phyloP scores from a whole-genome alignment of 2,888 invertebrate genomes.

The Drosophila rubida region DNA sequence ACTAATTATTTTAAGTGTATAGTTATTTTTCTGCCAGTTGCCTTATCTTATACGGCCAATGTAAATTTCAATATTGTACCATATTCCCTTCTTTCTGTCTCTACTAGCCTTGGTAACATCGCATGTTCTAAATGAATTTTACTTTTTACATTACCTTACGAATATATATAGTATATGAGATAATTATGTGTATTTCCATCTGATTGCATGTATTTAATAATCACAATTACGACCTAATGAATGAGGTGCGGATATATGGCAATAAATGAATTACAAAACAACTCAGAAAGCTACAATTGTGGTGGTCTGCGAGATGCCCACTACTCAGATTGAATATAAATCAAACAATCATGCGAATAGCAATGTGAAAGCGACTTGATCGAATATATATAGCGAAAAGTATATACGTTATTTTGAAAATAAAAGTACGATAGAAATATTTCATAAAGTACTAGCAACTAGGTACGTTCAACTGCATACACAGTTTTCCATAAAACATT shows the following conservation, averaged over 20 bases:
- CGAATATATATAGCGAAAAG: too few relatives aligned
- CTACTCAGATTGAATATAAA: too few relatives aligned
- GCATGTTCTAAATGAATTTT: constrained; percentile 42
- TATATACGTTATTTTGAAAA: too few relatives aligned
- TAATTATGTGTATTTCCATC: background rate
- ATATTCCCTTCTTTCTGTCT: constrained; percentile 32
- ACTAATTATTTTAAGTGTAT: constrained; percentile 73
- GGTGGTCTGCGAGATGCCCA: too few relatives aligned
- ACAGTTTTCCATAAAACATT: too few relatives aligned
- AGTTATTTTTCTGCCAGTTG: constrained; percentile 50
- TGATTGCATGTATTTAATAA: constrained; percentile 3
- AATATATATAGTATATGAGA: constrained; percentile 39
- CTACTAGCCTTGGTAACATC: constrained; percentile 21
- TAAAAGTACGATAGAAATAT: too few relatives aligned
- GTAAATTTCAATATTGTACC: constrained; percentile 51
- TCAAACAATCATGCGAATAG: too few relatives aligned
- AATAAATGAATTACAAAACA: constrained; percentile 27
- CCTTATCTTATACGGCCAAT: constrained; percentile 60
- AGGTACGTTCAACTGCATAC: too few relatives aligned
- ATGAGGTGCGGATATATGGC: constrained; percentile 48
- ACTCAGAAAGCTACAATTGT: too few relatives aligned
- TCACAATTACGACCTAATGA: constrained; percentile 22
- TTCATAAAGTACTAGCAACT: too few relatives aligned
- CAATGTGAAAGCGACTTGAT: too few relatives aligned
- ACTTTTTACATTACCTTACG: constrained; percentile 25